These are phyloP conservation scores for Ectropis crepuscularia DNA, from an alignment of 2,888 invertebrate genomes.

Conservation along the genomic window DNA sequence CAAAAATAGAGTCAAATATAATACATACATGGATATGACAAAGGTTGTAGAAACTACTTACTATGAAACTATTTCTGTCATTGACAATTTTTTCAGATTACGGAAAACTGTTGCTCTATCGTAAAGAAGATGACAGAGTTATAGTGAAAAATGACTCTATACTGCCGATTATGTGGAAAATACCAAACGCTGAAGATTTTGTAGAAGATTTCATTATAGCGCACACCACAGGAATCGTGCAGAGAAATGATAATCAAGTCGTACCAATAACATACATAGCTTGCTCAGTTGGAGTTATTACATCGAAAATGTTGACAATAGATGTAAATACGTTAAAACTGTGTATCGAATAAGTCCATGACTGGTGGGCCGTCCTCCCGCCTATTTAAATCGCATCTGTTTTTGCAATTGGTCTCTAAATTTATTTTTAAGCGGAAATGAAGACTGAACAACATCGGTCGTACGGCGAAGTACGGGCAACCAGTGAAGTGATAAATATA, in stretches of 20 bases:
- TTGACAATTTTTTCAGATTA: slow-evolving; percentile 66
- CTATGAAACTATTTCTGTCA: neutral
- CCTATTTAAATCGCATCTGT: too few species aligned
- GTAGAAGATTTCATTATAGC: slow-evolving; percentile 77
- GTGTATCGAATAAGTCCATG: too few species aligned
- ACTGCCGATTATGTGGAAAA: slow-evolving; percentile 83
- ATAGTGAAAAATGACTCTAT: slow-evolving; percentile 84
- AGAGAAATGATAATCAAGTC: slow-evolving; percentile 73
- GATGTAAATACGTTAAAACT: slow-evolving; percentile 61
- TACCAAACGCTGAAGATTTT: slow-evolving; percentile 70
- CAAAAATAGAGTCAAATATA: too few species aligned
- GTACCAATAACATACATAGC: slow-evolving; percentile 80
- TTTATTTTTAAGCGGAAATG: too few species aligned
- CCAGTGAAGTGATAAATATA: too few species aligned
- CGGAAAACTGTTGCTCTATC: slow-evolving; percentile 81
- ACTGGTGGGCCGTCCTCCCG: too few species aligned
- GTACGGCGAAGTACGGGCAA: too few species aligned
- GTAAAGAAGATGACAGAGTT: slow-evolving; percentile 75
- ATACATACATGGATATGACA: too few species aligned
- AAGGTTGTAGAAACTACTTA: too few species aligned
- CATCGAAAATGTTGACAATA: slow-evolving; percentile 66
- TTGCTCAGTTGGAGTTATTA: slow-evolving; percentile 69
- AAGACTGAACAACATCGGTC: too few species aligned
- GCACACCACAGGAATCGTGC: slow-evolving; percentile 70
- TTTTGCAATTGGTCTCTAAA: too few species aligned